Evolutionary conservation across 2,888 invertebrate genomes (phyloP).

Genomic region (Lycaena phlaeas): DNA sequence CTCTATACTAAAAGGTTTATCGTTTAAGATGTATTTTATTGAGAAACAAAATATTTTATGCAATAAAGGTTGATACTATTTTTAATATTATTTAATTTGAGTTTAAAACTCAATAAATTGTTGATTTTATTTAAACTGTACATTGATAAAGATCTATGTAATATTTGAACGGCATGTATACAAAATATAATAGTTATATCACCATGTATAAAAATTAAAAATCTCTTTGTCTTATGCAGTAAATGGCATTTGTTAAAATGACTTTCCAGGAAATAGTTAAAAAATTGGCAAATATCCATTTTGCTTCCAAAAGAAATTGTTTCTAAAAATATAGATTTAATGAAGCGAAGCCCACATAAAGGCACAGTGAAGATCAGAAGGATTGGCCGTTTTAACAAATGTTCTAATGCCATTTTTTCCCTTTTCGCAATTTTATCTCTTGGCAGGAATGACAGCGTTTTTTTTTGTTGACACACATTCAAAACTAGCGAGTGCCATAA

Average conservation of each 20-base stretch:
- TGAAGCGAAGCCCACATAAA: no score
- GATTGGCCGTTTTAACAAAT: background rate
- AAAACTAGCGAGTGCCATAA: slow-evolving; percentile 6
- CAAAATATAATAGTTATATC: background rate
- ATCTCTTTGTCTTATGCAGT: background rate
- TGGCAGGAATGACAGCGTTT: slow-evolving; percentile 6
- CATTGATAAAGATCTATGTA: background rate
- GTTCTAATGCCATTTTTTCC: background rate
- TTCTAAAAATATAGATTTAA: no score
- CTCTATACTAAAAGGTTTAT: no score
- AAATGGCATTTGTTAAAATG: slow-evolving; percentile 1
- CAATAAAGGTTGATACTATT: no score
- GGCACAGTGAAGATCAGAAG: no score
- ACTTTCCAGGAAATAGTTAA: no score
- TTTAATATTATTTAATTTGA: no score
- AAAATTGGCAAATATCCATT: no score
- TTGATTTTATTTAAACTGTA: slow-evolving; percentile 1
- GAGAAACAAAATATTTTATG: no score
- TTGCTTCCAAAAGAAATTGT: no score
- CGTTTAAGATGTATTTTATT: no score
- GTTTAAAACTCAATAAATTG: slow-evolving; percentile 2
- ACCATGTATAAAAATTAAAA: background rate
- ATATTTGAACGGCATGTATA: background rate
- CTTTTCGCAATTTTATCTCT: background rate
- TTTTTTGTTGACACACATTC: background rate